Percentiles rank a stretch among this genome's conserved stretches.
Evolutionary conservation across 2,797 vertebrate genomes (phyloP).

Genomic region (Huso huso): DNA sequence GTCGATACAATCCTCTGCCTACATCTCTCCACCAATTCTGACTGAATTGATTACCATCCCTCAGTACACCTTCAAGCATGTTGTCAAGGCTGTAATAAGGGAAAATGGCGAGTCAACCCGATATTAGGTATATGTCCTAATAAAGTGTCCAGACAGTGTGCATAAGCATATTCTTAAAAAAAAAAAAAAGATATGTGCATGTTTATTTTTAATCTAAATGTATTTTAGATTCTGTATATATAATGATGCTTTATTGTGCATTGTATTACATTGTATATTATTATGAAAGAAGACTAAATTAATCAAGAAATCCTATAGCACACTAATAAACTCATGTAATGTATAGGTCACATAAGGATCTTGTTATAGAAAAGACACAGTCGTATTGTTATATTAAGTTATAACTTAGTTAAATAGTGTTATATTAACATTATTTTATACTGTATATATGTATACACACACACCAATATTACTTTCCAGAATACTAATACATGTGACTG

Average conservation of each 20-base stretch:
- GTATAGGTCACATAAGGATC: constrained; percentile 27
- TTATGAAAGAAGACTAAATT: constrained; percentile 16
- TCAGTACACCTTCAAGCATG: too few relatives aligned
- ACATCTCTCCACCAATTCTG: too few relatives aligned
- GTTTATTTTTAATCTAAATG: constrained; percentile 18
- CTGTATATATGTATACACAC: constrained; percentile 29
- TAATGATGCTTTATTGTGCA: too few relatives aligned
- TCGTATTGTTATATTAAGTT: too few relatives aligned
- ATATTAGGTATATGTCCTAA: background rate
- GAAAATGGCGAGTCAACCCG: background rate
- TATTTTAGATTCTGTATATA: background rate
- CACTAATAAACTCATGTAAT: constrained; percentile 19
- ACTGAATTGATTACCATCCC: too few relatives aligned
- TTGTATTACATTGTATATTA: constrained; percentile 3
- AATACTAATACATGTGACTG: background rate
- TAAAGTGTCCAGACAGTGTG: constrained; percentile 12
- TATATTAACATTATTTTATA: constrained; percentile 34
- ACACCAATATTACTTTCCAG: constrained; percentile 4
- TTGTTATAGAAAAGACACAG: constrained; percentile 15
- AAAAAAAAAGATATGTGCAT: constrained; percentile 19
- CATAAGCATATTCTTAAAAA: constrained; percentile 1
- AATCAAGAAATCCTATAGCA: constrained; percentile 23
- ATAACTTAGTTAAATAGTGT: constrained; percentile 30
- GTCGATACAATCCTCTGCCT: too few relatives aligned
- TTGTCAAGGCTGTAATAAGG: too few relatives aligned